These are phyloP conservation scores for Tetragonisca angustula DNA, from an alignment of 2,888 invertebrate genomes.

Conservation along the genomic window DNA sequence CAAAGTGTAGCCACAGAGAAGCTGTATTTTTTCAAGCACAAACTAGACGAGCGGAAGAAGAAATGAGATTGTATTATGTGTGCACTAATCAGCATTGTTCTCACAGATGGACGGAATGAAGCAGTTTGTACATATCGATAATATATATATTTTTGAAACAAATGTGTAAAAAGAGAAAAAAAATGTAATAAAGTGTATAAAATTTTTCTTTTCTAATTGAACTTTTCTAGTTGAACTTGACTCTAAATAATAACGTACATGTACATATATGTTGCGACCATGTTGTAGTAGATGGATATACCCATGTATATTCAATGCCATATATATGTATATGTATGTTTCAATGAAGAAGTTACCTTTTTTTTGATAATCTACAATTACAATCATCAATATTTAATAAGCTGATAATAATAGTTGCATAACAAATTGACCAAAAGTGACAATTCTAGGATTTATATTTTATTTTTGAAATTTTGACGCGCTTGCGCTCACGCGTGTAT, in stretches of 20 bases:
- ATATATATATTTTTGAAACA: constrained; percentile 3
- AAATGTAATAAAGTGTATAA: not conserved
- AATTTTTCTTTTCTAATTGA: not conserved
- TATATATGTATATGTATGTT: not conserved
- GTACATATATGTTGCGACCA: not conserved
- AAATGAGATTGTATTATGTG: constrained; percentile 98
- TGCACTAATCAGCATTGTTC: constrained; percentile 96
- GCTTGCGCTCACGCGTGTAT: constrained; percentile 11
- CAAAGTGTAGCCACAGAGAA: constrained; percentile 96
- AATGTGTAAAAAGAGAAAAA: not conserved
- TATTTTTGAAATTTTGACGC: too few species aligned
- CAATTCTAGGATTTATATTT: too few species aligned
- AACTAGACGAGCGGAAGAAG: constrained; percentile 98
- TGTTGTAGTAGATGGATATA: too few species aligned
- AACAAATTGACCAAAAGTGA: not conserved
- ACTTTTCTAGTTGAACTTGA: not conserved
- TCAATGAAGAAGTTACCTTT: not conserved
- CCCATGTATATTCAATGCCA: too few species aligned
- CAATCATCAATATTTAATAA: not conserved
- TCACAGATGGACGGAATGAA: constrained; percentile 97
- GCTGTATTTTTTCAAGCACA: constrained; percentile 99
- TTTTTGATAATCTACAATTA: not conserved
- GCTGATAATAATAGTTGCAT: not conserved
- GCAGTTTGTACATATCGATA: not conserved
- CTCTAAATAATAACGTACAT: not conserved